Percentiles rank a stretch among this genome's conserved stretches.
Conservation (phyloP, 2,888 invertebrate genomes). For the Harpagoxenus sublaevis region DNA sequence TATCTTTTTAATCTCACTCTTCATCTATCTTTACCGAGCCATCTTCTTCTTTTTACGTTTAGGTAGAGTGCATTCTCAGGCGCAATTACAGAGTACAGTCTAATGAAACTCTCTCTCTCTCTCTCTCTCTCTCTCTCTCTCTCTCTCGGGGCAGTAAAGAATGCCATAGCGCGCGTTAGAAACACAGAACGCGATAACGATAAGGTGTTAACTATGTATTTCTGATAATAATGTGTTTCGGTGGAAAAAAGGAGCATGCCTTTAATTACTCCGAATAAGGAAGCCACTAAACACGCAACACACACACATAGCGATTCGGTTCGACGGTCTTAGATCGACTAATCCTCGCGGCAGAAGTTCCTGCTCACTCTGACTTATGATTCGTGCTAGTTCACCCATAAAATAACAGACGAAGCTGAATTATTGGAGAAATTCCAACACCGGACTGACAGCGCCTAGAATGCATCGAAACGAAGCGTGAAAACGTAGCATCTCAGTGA, state of each 20-base stretch:
- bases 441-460: neutral
- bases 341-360: neutral
- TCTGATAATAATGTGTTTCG: slow-evolving; percentile 35
- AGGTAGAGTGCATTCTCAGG: slow-evolving; percentile 30
- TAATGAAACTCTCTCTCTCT: slow-evolving; percentile 32
- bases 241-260: neutral
- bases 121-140: slow-evolving; percentile 1
- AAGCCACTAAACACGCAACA: slow-evolving; percentile 25
- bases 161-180: slow-evolving; percentile 7
- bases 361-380: neutral
- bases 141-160: slow-evolving; percentile 4
- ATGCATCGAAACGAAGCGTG: neutral
- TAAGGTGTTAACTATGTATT: slow-evolving; percentile 39
- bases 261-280: slow-evolving; percentile 37
- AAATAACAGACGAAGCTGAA: slow-evolving; percentile 4
- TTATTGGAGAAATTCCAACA: slow-evolving; percentile 3
- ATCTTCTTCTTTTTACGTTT: slow-evolving; percentile 26
- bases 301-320: slow-evolving; percentile 1
- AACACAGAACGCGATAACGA: slow-evolving; percentile 24
- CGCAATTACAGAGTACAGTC: slow-evolving; percentile 35
- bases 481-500: neutral
- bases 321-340: slow-evolving; percentile 4
- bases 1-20: slow-evolving; percentile 33
- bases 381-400: slow-evolving; percentile 27
- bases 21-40: slow-evolving; percentile 23